These are phyloP conservation scores for Anadara kagoshimensis DNA, from an alignment of 1,140 invertebrate species.

Conservation along the genomic window DNA sequence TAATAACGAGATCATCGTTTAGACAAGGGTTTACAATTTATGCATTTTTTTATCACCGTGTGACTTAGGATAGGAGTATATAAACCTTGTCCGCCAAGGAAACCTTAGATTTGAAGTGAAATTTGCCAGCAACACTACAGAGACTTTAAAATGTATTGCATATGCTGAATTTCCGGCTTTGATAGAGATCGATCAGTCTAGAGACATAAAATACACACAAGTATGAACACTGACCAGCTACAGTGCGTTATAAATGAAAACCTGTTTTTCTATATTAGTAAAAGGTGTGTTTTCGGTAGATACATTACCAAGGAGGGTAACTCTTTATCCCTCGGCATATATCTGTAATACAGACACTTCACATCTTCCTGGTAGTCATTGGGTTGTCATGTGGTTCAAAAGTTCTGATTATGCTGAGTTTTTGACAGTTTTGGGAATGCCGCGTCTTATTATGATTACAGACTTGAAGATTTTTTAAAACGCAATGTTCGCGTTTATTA, in stretches of 20 bases:
- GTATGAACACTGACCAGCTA: conserved; percentile 26
- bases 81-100: conserved; percentile 19
- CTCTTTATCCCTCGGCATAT: background rate
- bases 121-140: conserved; percentile 12
- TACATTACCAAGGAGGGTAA: conserved; percentile 10
- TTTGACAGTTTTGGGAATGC: conserved; percentile 27
- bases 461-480: conserved; percentile 17
- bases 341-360: conserved; percentile 24
- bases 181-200: conserved; percentile 18
- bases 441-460: conserved; percentile 12
- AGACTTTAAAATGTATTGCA: conserved; percentile 20
- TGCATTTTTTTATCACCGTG: conserved; percentile 24
- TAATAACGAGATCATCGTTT: conserved; percentile 10
- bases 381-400: conserved; percentile 17
- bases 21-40: conserved; percentile 21
- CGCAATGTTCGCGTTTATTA: background rate
- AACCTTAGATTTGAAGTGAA: conserved; percentile 35
- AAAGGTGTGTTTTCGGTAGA: conserved; percentile 15
- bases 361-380: conserved; percentile 17
- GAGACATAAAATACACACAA: conserved; percentile 24
- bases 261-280: background rate
- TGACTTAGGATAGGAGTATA: conserved; percentile 14
- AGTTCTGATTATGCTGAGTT: conserved; percentile 11
- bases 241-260: background rate
- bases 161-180: conserved; percentile 23